Base-by-base conservation (phyloP, 2,888 invertebrate genomes). In the Synergus umbraculus region DNA sequence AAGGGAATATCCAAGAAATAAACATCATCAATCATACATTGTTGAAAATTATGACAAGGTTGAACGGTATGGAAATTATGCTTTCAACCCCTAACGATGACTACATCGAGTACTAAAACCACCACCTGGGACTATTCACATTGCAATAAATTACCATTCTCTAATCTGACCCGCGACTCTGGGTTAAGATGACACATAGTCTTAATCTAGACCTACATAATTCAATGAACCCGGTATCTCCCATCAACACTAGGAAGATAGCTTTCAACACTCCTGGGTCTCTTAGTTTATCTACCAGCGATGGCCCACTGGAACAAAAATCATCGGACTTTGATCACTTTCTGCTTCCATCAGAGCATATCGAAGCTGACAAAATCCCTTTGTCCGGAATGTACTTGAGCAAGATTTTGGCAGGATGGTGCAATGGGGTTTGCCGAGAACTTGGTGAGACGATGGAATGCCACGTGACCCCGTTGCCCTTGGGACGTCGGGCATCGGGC, bases 391-490 rank as follows among this genome's bases (percentile, higher is more conserved):
- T 73, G n/a, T 15, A 12, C 13, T 15, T 5, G 37, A 3, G 73
- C n/a, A 41, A 73, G 10, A 37, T 67, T 73, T 73, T 73, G 73
- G 63, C 64, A 41, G 49, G 22, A 76, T 82, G 78, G 67, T 65
- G 82, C 69, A 80, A 80, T 66, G 78, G 13, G 10, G 46, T 44
- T 76, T 64, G 37, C 15, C 43, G 5, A 78, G 66, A 64, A 58
- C 37, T 37, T 54, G 78, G 69, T 65, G 65, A 79, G 69, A 78
- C 54, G 73, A 22, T 63, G 76, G 73, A 69, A 83, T 83, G 78
- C 65, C 80, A 80, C 79, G 77, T 87, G 90, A 91, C 90, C 90
- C 86, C 86, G 88, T 87, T 85, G 90, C 85, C 91, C 91, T 91
- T 90, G 90, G 84, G 86, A 88, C 83, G 86, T 83, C 89, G 88